Percentiles rank a stretch among this genome's conserved stretches.
phyloP scores from a whole-genome alignment of 2,888 invertebrate species.

The Subacronicta megacephala region DNA sequence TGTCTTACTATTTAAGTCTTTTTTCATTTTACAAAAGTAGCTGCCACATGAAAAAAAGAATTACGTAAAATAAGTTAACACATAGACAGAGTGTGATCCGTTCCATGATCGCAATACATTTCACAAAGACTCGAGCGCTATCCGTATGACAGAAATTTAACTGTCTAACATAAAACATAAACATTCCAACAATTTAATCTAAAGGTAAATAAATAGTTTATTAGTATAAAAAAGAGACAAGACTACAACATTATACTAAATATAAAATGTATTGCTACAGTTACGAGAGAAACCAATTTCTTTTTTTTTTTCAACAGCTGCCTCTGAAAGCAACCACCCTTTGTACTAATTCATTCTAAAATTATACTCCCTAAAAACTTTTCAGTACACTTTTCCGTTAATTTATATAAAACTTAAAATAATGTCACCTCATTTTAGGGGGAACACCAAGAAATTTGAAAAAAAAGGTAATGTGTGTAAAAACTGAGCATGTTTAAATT shows the following conservation, averaged over 20 bases:
- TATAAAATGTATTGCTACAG: slow-evolving; percentile 74
- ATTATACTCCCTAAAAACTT: slow-evolving; percentile 54
- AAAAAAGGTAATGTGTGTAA: slow-evolving; percentile 39
- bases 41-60: slow-evolving; percentile 14
- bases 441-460: slow-evolving; percentile 50
- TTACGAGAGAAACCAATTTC: slow-evolving; percentile 78
- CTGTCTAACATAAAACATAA: slow-evolving; percentile 73
- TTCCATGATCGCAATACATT: slow-evolving; percentile 43
- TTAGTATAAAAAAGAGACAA: slow-evolving; percentile 68
- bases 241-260: slow-evolving; percentile 73
- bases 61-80: slow-evolving; percentile 23
- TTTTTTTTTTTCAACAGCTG: slow-evolving; percentile 63
- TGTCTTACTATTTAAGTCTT: slow-evolving; percentile 44
- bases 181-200: slow-evolving; percentile 81
- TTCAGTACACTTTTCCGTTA: slow-evolving; percentile 63
- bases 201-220: slow-evolving; percentile 75
- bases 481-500: slow-evolving; percentile 68
- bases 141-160: slow-evolving; percentile 56
- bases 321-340: slow-evolving; percentile 66
- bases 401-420: slow-evolving; percentile 56
- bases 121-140: slow-evolving; percentile 50
- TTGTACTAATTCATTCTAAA: slow-evolving; percentile 78
- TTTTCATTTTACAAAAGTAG: slow-evolving; percentile 31
- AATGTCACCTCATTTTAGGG: slow-evolving; percentile 45
- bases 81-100: slow-evolving; percentile 21